Evolutionary conservation across 2,113 vertebrate genomes (phyloP).

Genomic region (Sclerurus mexicanus): DNA sequence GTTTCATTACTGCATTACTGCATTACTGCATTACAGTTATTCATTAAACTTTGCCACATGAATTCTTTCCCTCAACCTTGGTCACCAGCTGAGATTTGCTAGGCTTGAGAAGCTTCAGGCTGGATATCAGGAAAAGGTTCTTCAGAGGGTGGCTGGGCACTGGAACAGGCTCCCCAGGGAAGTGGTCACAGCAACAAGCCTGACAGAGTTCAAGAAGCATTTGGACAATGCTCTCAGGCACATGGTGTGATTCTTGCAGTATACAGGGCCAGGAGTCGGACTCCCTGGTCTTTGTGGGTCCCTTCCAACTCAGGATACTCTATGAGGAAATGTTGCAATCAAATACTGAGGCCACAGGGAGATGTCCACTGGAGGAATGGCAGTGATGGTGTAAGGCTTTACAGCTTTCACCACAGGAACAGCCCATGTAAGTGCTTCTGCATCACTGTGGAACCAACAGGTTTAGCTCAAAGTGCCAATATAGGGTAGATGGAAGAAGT

Average conservation of each 20-base stretch:
- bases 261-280: neutral
- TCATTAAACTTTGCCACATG: neutral
- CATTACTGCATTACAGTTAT: neutral
- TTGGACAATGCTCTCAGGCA: neutral
- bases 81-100: neutral
- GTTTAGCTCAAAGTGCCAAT: neutral
- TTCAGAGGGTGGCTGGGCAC: neutral
- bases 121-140: neutral
- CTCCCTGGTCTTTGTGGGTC: neutral
- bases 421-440: neutral
- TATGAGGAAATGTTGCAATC: neutral
- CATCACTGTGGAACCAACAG: neutral
- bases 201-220: neutral
- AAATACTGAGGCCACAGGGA: neutral
- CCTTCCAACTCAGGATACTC: neutral
- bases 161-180: neutral
- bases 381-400: neutral
- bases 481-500: neutral
- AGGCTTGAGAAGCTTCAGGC: neutral
- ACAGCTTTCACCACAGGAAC: neutral
- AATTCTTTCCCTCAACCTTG: neutral
- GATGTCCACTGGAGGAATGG: neutral
- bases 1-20: neutral
- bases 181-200: neutral
- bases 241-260: neutral